Percentiles rank a stretch among this genome's conserved stretches.
These are phyloP conservation scores for Carpatolechia fugitivella DNA, from an alignment of 2,888 invertebrate genomes.

Conservation along the genomic window DNA sequence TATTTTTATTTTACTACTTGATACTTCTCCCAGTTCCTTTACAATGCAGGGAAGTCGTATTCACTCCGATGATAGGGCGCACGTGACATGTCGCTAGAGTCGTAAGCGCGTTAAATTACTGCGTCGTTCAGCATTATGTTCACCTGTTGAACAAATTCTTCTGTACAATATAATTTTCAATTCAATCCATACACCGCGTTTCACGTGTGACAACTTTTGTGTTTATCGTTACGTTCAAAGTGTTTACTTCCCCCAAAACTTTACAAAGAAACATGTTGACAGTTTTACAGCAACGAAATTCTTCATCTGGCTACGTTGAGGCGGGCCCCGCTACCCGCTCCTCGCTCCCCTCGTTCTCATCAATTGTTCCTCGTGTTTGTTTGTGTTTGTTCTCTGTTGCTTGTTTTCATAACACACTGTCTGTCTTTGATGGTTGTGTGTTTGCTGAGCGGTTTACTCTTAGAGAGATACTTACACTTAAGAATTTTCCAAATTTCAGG, in stretches of 20 bases:
- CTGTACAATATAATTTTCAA: slow-evolving; percentile 20
- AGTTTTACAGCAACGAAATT: slow-evolving; percentile 51
- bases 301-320: slow-evolving; percentile 55
- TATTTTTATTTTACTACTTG: slow-evolving; percentile 2
- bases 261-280: slow-evolving; percentile 41
- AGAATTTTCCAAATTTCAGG: slow-evolving; percentile 36
- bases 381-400: slow-evolving; percentile 70
- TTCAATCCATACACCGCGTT: slow-evolving; percentile 14
- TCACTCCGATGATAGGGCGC: neutral
- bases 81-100: slow-evolving; percentile 14
- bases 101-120: slow-evolving; percentile 16
- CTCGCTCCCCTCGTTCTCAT: slow-evolving; percentile 54
- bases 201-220: slow-evolving; percentile 17
- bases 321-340: slow-evolving; percentile 36
- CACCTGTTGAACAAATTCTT: slow-evolving; percentile 21
- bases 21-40: neutral
- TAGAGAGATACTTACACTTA: slow-evolving; percentile 38
- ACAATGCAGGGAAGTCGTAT: slow-evolving; percentile 11
- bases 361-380: slow-evolving; percentile 74
- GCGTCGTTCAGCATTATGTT: slow-evolving; percentile 18
- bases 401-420: slow-evolving; percentile 76
- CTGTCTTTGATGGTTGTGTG: slow-evolving; percentile 71
- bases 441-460: slow-evolving; percentile 62
- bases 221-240: slow-evolving; percentile 16
- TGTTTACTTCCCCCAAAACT: slow-evolving; percentile 34